Percentiles rank a stretch among this genome's conserved stretches.
These are phyloP conservation scores for Micromesistius poutassou DNA, from an alignment of 2,797 vertebrate species.

Conservation along the genomic window DNA sequence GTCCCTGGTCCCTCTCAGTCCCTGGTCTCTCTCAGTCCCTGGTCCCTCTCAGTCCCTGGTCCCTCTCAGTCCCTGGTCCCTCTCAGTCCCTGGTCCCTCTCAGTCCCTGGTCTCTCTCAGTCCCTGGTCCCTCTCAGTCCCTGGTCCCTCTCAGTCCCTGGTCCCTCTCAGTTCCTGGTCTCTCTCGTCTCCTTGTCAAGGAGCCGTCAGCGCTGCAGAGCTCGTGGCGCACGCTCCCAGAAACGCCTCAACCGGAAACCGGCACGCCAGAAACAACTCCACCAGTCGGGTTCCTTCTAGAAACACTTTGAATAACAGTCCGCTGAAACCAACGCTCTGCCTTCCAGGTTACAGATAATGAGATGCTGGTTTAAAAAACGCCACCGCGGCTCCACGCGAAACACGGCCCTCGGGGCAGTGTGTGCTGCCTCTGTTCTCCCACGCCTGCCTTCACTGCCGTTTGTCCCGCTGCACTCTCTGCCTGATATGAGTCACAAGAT, in stretches of 20 bases:
- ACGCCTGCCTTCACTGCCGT: constrained; percentile 48
- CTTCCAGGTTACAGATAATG: constrained; percentile 8
- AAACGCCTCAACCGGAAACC: neutral
- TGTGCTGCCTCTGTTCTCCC: constrained; percentile 13
- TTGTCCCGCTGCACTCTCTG: constrained; percentile 9
- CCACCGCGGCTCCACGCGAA: constrained; percentile 8
- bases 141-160: constrained; percentile 32
- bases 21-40: constrained; percentile 32
- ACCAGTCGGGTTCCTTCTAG: neutral
- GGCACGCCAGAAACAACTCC: neutral
- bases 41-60: constrained; percentile 44
- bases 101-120: constrained; percentile 34
- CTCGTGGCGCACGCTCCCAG: neutral
- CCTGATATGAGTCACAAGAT: constrained; percentile 62
- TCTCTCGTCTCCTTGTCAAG: neutral
- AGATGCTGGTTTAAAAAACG: constrained; percentile 5
- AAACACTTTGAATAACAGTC: neutral
- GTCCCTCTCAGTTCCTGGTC: constrained; percentile 31
- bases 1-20: constrained; percentile 34
- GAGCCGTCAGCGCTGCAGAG: neutral
- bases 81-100: constrained; percentile 28
- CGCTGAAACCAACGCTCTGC: neutral
- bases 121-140: constrained; percentile 32
- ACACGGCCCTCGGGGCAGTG: constrained; percentile 45
- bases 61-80: constrained; percentile 29